Conservation (phyloP, 92 coral and sea anemone species). For the Porites evermanni region DNA sequence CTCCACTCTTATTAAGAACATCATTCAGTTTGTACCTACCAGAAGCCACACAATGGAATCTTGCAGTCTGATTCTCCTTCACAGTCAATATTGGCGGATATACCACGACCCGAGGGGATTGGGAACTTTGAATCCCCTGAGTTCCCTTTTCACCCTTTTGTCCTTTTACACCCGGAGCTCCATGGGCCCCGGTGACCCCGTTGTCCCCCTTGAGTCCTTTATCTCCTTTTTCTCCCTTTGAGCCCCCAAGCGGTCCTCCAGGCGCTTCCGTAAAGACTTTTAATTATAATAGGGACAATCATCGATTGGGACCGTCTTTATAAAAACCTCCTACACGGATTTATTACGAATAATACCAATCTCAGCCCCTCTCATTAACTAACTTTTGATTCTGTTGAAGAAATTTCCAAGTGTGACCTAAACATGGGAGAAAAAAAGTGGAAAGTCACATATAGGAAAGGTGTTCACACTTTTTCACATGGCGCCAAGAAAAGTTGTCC, state of each 20-base stretch:
- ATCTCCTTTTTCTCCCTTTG: constrained; percentile 62
- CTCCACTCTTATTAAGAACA: background rate
- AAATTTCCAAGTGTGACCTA: background rate
- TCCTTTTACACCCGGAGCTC: constrained; percentile 64
- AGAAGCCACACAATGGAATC: constrained; percentile 60
- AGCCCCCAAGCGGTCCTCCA: no score
- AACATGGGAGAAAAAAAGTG: no score
- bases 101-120: constrained; percentile 53
- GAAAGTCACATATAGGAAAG: no score
- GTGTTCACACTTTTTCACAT: no score
- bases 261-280: no score
- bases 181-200: constrained; percentile 32
- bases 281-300: no score
- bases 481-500: no score
- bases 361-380: no score
- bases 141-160: constrained; percentile 64
- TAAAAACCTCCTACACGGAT: no score
- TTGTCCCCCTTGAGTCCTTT: background rate
- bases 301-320: no score
- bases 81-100: constrained; percentile 68
- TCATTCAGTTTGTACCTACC: constrained; percentile 14
- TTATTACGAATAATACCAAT: no score
- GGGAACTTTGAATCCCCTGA: constrained; percentile 41
- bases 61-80: constrained; percentile 69
- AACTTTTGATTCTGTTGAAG: background rate